Base-by-base conservation (phyloP, 2,113 vertebrate species). In the Prionailurus bengalensis region DNA sequence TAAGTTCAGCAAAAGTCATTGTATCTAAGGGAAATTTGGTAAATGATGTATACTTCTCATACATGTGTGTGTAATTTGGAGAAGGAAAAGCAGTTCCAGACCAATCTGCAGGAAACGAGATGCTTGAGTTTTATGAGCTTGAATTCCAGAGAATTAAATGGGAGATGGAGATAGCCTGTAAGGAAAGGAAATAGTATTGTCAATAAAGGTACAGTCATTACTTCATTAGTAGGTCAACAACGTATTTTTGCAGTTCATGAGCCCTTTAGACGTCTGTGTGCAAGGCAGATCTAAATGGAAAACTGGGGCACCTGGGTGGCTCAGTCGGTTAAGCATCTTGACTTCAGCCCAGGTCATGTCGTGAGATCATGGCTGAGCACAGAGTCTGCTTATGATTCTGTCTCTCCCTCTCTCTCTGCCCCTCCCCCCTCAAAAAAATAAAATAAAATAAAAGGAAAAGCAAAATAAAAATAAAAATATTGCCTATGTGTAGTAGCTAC, bases 221-320 rank as follows among this genome's bases (percentile, higher is more conserved):
- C 58, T 95, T 93, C 76, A n/a, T 73, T 84, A 51, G 16, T 65
- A 96, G 65, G 16, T 31, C 76, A 48, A 36, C 14, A 51, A 1
- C 79, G 95, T 87, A 73, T 76, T 91, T 97, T 96, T 95, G 48
- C 53, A 87, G 0, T 79, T 95, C 27, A 21, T 96, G 78, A 87
- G 13, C 14, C 89, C 83, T 94, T 94, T 89, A 90, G 58, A 91
- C 93, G 2, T 95, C 12, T 79, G 16, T 86, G 4, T 76, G 0
- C 83, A 95, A 81, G 31, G 36, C 45, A 95, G 33, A 95, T 73
- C 23, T 94, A 76, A 97, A 39, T 92, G 74, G 80, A 94, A 97
- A 97, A 61, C 21, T 23, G 58, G 21, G 21, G 58, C 58, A 25
- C 58, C 58, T 61, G 58, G 21, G 21, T 23, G 21, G 58, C 19